Percentiles rank a stretch among this genome's conserved stretches.
phyloP scores from a whole-genome alignment of 2,113 vertebrate genomes.

The Dascyllus trimaculatus region DNA sequence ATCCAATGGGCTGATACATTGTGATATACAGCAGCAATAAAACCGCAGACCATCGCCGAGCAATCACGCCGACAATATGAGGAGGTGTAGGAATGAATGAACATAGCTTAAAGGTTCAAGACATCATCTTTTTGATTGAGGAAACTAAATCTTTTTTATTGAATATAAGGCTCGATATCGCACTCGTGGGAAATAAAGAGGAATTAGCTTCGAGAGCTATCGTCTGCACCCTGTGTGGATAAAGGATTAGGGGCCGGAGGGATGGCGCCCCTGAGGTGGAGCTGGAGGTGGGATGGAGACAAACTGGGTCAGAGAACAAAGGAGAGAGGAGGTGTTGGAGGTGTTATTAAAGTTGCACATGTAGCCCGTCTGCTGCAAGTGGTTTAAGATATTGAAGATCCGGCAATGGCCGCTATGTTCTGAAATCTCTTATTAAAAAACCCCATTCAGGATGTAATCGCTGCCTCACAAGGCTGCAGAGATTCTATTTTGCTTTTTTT shows the following conservation, averaged over 20 bases:
- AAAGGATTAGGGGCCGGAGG: slow-evolving; percentile 45
- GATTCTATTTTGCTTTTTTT: slow-evolving; percentile 17
- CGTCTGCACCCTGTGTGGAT: slow-evolving; percentile 60
- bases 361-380: slow-evolving; percentile 32
- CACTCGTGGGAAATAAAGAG: slow-evolving; percentile 77
- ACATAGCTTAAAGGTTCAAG: slow-evolving; percentile 47
- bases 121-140: slow-evolving; percentile 53
- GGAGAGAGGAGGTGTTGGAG: slow-evolving; percentile 27
- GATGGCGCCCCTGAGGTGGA: slow-evolving; percentile 49
- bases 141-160: slow-evolving; percentile 65
- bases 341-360: slow-evolving; percentile 52
- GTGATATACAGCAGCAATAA: slow-evolving; percentile 51
- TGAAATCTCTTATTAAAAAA: slow-evolving; percentile 34
- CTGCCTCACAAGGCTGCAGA: neutral
- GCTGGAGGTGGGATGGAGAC: slow-evolving; percentile 49
- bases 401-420: neutral
- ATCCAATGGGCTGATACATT: neutral
- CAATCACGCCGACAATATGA: slow-evolving; percentile 17
- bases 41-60: slow-evolving; percentile 20
- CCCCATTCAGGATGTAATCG: slow-evolving; percentile 22
- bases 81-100: slow-evolving; percentile 40
- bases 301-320: slow-evolving; percentile 77
- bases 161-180: slow-evolving; percentile 41
- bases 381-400: slow-evolving; percentile 42
- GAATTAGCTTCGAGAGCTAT: slow-evolving; percentile 68